Evolutionary conservation across 1,140 invertebrate genomes (phyloP).

Genomic region (Lamellibrachia luymesi): DNA sequence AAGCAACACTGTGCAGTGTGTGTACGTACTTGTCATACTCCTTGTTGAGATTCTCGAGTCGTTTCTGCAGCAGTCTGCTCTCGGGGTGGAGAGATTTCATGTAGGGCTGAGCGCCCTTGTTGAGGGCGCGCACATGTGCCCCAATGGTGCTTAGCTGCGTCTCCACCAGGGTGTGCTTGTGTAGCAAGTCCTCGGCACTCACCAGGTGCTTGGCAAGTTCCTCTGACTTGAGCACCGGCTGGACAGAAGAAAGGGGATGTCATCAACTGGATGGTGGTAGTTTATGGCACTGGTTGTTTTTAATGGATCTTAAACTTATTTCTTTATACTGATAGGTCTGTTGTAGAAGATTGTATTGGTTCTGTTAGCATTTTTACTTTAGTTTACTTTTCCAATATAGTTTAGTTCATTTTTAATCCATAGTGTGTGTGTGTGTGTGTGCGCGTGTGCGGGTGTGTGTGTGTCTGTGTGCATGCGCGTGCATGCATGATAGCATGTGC

Average conservation of each 20-base stretch:
- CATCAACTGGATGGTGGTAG: too few species aligned
- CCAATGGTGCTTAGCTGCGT: slow-evolving; percentile 65
- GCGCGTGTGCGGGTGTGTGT: too few species aligned
- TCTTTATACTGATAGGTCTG: too few species aligned
- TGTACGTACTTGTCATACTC: slow-evolving; percentile 65
- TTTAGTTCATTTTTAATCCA: too few species aligned
- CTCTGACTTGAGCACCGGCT: slow-evolving; percentile 58
- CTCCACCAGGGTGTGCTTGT: slow-evolving; percentile 89
- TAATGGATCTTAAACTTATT: too few species aligned
- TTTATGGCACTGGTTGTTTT: too few species aligned
- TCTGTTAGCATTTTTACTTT: too few species aligned
- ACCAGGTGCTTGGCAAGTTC: slow-evolving; percentile 89
- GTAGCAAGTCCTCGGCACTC: slow-evolving; percentile 88
- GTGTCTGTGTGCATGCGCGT: too few species aligned
- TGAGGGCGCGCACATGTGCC: slow-evolving; percentile 62
- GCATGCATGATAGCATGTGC: too few species aligned
- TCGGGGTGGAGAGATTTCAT: slow-evolving; percentile 62
- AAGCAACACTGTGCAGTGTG: too few species aligned
- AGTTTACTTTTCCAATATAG: background rate
- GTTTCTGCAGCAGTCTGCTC: slow-evolving; percentile 67
- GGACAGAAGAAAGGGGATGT: background rate
- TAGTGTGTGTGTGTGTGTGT: too few species aligned
- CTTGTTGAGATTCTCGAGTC: slow-evolving; percentile 70
- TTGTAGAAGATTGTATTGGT: too few species aligned
- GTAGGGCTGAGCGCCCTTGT: slow-evolving; percentile 53